Evolutionary conservation across 2,797 vertebrate genomes (phyloP), one percentile per base, ranked within the genome.

Genomic region (Sorex maritimensis): DNA sequence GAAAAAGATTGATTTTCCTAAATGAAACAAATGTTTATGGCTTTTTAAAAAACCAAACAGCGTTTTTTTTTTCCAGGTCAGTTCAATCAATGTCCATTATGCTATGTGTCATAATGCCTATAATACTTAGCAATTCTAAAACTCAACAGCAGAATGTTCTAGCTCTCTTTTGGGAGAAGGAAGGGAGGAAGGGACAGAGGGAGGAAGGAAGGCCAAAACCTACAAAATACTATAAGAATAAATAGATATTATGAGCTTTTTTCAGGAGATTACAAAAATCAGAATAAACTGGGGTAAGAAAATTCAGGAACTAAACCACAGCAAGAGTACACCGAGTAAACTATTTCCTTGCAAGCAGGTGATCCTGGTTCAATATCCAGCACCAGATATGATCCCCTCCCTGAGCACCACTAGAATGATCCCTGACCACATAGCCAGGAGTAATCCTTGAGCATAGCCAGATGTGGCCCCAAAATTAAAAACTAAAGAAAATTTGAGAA

Each of bases 1-100:
- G 44, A 88, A 94, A 96, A 34, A 11, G 21, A 93, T 74, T 69
- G 63, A 82, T 87, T 94, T 94, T 96, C 84, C 52, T 67, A 91
- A 94, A 75, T 63, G n/a, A 88, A 68, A 93, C 15, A 85, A n/a
- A 19, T 44, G 10, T 49, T 30, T 10, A 68, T 46, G n/a, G 23
- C 10, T 71, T 90, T 72, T 77, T n/a, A n/a, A 84, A 86, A 38
- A 87, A 63, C 15, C 24, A 85, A 75, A 75, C 44, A 83, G 21
- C 61, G 74, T 67, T 79, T 86, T 81, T 86, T 81, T 84, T 81
- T 67, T 86, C 92, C 2, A 78, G 6, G 2, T 83, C 28, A 71
- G 6, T 77, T 81, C 85, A 86, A 61, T 92, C 81, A 78, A 86
- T 49, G 41, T 79, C 55, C 28, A 55, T 28, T 63, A 23, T 28